Evolutionary conservation across 1,140 invertebrate genomes (phyloP).

Genomic region (Eupristina koningsbergeri): DNA sequence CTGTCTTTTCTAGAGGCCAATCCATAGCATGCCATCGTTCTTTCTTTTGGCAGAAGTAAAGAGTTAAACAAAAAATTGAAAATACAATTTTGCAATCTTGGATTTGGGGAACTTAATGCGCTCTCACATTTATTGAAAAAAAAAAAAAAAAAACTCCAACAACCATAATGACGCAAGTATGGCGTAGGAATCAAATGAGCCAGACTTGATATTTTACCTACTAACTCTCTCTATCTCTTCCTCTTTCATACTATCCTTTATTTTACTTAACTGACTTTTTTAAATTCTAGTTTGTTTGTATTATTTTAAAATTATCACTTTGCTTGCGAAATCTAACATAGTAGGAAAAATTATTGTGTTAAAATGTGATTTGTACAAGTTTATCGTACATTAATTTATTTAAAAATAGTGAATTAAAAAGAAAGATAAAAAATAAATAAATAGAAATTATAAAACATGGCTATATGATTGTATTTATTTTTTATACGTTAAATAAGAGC

Average conservation of each 20-base stretch:
- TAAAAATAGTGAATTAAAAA: no score
- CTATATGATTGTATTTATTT: no score
- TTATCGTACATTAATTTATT: no score
- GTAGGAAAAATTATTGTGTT: not conserved
- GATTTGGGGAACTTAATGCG: slow-evolving; percentile 56
- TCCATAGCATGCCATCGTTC: slow-evolving; percentile 9
- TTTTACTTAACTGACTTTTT: not conserved
- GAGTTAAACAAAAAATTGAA: slow-evolving; percentile 59
- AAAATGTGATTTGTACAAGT: slow-evolving; percentile 4
- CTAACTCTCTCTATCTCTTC: not conserved
- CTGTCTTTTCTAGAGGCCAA: slow-evolving; percentile 9
- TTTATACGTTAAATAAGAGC: no score
- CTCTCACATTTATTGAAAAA: not conserved
- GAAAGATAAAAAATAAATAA: no score
- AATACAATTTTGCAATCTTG: slow-evolving; percentile 59
- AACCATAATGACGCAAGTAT: slow-evolving; percentile 38
- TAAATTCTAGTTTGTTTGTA: not conserved
- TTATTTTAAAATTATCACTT: not conserved
- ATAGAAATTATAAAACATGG: no score
- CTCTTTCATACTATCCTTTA: not conserved
- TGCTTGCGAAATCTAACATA: not conserved
- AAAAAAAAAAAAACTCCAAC: no score
- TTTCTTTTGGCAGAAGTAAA: slow-evolving; percentile 23
- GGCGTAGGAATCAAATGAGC: slow-evolving; percentile 43
- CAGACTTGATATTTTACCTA: not conserved